Percentiles rank a stretch among this genome's conserved stretches.
Conservation (phyloP, 2,888 invertebrate genomes). For the Podabrus alpinus region DNA sequence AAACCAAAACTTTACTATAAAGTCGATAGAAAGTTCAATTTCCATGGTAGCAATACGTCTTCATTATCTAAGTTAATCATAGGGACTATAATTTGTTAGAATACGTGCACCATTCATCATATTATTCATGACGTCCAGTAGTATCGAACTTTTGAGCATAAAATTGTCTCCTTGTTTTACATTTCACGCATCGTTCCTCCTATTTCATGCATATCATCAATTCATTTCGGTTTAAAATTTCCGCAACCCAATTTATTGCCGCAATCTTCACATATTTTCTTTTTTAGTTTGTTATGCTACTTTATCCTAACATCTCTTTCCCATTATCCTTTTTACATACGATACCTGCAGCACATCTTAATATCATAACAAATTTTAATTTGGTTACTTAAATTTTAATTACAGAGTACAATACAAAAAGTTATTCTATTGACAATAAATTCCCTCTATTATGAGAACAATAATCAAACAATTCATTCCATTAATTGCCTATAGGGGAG, state of each 20-base stretch:
- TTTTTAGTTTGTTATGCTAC: background rate
- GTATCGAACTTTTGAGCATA: background rate
- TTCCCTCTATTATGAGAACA: too few species aligned
- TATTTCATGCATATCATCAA: background rate
- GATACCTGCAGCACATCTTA: background rate
- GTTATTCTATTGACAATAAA: too few species aligned
- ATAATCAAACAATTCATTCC: too few species aligned
- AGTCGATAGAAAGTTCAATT: background rate
- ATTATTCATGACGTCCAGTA: background rate
- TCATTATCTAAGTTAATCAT: background rate
- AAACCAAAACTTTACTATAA: background rate
- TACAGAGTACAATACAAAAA: too few species aligned
- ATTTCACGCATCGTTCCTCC: background rate
- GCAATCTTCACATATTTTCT: background rate
- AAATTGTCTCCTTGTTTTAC: background rate
- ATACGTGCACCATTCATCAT: background rate
- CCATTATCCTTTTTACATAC: background rate
- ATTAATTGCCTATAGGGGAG: too few species aligned
- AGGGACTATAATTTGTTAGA: background rate
- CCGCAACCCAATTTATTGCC: background rate
- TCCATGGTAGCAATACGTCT: background rate
- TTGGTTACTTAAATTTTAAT: too few species aligned
- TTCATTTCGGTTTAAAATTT: background rate
- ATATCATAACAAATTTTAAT: background rate
- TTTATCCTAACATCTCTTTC: background rate